Conservation (phyloP, 1,140 invertebrate genomes). For the Sipha flava region DNA sequence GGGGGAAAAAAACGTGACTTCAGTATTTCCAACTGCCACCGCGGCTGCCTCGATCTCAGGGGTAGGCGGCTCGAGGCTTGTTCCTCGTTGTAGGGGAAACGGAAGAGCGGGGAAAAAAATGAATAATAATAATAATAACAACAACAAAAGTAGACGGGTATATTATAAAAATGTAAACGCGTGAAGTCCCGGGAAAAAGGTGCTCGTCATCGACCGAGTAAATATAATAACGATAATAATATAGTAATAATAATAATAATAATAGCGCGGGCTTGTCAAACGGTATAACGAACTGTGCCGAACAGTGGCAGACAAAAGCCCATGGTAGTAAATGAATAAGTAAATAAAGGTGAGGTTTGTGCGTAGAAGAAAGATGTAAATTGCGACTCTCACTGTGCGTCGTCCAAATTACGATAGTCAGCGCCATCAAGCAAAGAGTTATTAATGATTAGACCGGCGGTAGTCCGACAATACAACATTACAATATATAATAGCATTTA, state of each 20-base stretch:
- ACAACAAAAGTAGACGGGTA: too few species aligned
- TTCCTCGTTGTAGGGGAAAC: not conserved
- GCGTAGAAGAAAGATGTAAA: not conserved
- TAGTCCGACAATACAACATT: not conserved
- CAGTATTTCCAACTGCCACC: not conserved
- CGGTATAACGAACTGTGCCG: not conserved
- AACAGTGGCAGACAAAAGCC: not conserved
- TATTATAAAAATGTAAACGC: not conserved
- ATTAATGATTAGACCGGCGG: not conserved
- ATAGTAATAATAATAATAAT: not conserved
- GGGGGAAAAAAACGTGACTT: slow-evolving; percentile 1
- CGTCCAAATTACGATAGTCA: not conserved
- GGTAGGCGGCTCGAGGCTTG: too few species aligned
- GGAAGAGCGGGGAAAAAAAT: not conserved
- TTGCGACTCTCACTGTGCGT: slow-evolving; percentile 6
- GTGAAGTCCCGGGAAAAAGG: not conserved
- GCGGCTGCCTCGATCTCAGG: not conserved
- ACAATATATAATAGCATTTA: not conserved
- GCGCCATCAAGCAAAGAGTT: not conserved
- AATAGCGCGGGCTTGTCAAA: slow-evolving; percentile 6
- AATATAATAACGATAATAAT: not conserved
- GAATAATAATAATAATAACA: too few species aligned
- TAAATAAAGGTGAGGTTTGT: not conserved
- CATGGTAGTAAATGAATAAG: not conserved
- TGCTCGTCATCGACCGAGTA: not conserved